phyloP scores from a whole-genome alignment of 2,888 invertebrate species.

The Epirrita christyi region DNA sequence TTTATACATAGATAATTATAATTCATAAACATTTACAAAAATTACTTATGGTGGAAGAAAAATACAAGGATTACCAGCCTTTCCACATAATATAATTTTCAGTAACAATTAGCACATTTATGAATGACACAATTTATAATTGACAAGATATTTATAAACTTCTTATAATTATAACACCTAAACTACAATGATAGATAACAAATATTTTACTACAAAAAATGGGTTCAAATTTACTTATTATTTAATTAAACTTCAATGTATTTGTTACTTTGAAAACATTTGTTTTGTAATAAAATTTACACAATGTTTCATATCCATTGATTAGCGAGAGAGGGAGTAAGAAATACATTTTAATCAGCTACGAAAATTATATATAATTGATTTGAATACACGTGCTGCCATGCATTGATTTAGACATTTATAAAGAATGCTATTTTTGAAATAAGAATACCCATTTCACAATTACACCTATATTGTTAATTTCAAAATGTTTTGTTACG shows the following conservation, averaged over 20 bases:
- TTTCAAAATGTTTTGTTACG: slow-evolving; percentile 35
- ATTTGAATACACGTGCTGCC: too few species aligned
- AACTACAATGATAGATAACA: slow-evolving; percentile 37
- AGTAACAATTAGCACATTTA: slow-evolving; percentile 19
- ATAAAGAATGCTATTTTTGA: too few species aligned
- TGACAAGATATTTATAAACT: slow-evolving; percentile 49
- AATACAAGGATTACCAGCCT: slow-evolving; percentile 49
- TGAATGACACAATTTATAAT: slow-evolving; percentile 45
- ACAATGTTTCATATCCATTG: too few species aligned
- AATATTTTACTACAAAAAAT: slow-evolving; percentile 33
- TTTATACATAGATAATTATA: too few species aligned
- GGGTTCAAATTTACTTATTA: slow-evolving; percentile 36
- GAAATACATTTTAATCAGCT: too few species aligned
- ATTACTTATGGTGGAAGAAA: too few species aligned
- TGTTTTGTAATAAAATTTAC: too few species aligned
- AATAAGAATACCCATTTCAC: slow-evolving; percentile 5
- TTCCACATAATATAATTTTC: slow-evolving; percentile 41
- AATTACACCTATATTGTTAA: slow-evolving; percentile 11
- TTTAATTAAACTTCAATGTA: background rate
- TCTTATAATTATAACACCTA: slow-evolving; percentile 29
- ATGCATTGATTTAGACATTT: too few species aligned
- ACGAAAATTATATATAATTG: too few species aligned
- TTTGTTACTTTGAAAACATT: too few species aligned
- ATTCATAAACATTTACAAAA: too few species aligned
- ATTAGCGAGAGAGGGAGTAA: too few species aligned